Evolutionary conservation across 2,797 vertebrate genomes (phyloP).

Genomic region (Diceros bicornis): DNA sequence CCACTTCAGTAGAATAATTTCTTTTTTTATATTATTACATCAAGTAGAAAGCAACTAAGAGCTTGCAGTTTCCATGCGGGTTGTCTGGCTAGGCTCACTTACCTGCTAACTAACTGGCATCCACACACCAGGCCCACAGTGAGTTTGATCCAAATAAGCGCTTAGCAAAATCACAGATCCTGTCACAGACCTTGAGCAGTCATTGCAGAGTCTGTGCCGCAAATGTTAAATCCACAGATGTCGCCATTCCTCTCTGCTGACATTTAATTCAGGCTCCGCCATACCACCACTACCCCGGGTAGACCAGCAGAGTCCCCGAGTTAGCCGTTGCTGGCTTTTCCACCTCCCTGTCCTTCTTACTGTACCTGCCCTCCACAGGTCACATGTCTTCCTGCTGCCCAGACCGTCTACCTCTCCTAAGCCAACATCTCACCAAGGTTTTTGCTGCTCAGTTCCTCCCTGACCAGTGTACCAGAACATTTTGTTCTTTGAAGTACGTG

Average conservation of each 20-base stretch:
- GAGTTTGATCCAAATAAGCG: accelerated
- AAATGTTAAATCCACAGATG: accelerated
- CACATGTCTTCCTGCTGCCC: not conserved
- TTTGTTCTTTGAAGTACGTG: not conserved
- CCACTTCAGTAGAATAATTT: not conserved
- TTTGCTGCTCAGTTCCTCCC: not conserved
- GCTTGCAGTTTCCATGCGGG: not conserved
- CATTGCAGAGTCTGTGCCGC: not conserved
- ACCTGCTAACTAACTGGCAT: not conserved
- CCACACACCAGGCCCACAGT: not conserved
- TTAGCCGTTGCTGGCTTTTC: not conserved
- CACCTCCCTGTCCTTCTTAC: not conserved
- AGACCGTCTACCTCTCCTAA: not conserved
- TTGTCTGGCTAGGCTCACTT: not conserved
- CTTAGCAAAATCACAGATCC: not conserved
- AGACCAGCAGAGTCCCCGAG: not conserved
- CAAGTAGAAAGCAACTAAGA: not conserved
- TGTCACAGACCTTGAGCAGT: accelerated
- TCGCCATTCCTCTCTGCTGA: accelerated
- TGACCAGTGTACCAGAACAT: not conserved
- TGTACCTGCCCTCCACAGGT: not conserved
- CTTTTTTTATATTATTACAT: not conserved
- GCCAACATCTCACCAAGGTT: accelerated
- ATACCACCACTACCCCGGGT: accelerated
- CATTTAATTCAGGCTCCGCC: too few species aligned